Percentiles rank a stretch among this genome's conserved stretches.
Evolutionary conservation across 2,113 vertebrate species (phyloP).

Genomic region (Paedocypris sp.): DNA sequence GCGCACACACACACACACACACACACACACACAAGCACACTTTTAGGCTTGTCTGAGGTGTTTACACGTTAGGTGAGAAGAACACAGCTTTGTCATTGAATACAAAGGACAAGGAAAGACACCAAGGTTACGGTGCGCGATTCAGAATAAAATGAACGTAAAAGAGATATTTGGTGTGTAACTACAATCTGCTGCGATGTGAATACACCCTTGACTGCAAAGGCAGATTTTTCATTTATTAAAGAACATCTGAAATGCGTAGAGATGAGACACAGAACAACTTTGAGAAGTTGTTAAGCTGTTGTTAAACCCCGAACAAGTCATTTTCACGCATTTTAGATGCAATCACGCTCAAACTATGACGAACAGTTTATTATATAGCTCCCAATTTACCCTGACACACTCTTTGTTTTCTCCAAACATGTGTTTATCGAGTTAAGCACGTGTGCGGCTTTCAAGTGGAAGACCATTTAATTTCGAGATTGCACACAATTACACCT

Average conservation of each 20-base stretch:
- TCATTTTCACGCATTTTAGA: too few species aligned
- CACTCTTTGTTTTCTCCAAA: not conserved
- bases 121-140: not conserved
- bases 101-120: not conserved
- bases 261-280: too few species aligned
- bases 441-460: too few species aligned
- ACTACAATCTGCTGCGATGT: too few species aligned
- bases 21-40: not conserved
- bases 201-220: too few species aligned
- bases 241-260: too few species aligned
- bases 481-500: too few species aligned
- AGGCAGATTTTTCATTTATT: too few species aligned
- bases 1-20: not conserved
- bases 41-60: not conserved
- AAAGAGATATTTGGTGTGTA: too few species aligned
- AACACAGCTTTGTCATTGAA: slow-evolving; percentile 3
- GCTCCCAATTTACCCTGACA: not conserved
- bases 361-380: not conserved
- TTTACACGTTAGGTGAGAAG: slow-evolving; percentile 6
- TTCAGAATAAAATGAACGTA: not conserved
- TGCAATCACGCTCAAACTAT: not conserved
- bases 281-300: not conserved
- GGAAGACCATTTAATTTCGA: too few species aligned
- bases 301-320: too few species aligned
- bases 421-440: not conserved